Percentiles rank a stretch among this genome's conserved stretches.
phyloP scores from a whole-genome alignment of 2,113 vertebrate species.

The Lucifuga dentata region DNA sequence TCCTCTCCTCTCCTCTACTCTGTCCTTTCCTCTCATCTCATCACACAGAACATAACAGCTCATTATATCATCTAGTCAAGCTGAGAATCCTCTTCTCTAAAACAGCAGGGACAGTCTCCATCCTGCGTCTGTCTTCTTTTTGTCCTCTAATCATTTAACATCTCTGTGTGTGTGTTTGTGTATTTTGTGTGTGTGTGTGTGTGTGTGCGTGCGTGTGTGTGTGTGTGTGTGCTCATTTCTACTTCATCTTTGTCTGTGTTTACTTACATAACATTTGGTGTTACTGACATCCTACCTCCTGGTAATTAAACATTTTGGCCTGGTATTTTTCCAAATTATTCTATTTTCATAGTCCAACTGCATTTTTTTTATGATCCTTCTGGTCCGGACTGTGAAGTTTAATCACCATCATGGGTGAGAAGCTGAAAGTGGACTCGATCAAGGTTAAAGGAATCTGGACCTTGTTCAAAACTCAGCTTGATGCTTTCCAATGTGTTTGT shows the following conservation, averaged over 20 bases:
- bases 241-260: conserved; percentile 1
- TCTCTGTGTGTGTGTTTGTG: conserved; percentile 18
- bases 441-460: conserved; percentile 73
- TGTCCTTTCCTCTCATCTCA: conserved; percentile 70
- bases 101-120: conserved; percentile 72
- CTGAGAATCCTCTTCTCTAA: conserved; percentile 71
- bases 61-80: conserved; percentile 77
- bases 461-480: conserved; percentile 76
- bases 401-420: conserved; percentile 45
- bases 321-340: conserved; percentile 17
- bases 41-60: conserved; percentile 74
- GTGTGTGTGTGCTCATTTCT: neutral
- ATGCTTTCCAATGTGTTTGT: conserved; percentile 35
- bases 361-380: conserved; percentile 32
- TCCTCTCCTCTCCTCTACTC: conserved; percentile 55
- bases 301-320: neutral
- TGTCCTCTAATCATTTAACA: conserved; percentile 76
- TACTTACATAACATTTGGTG: conserved; percentile 6
- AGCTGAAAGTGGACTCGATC: conserved; percentile 48
- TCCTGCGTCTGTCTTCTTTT: conserved; percentile 66
- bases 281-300: neutral
- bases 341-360: conserved; percentile 13
- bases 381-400: conserved; percentile 44
- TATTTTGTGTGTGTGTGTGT: conserved; percentile 25
- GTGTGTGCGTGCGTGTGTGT: conserved; percentile 4